These are phyloP conservation scores for Grus americana DNA, from an alignment of 2,113 vertebrate species.

Conservation along the genomic window DNA sequence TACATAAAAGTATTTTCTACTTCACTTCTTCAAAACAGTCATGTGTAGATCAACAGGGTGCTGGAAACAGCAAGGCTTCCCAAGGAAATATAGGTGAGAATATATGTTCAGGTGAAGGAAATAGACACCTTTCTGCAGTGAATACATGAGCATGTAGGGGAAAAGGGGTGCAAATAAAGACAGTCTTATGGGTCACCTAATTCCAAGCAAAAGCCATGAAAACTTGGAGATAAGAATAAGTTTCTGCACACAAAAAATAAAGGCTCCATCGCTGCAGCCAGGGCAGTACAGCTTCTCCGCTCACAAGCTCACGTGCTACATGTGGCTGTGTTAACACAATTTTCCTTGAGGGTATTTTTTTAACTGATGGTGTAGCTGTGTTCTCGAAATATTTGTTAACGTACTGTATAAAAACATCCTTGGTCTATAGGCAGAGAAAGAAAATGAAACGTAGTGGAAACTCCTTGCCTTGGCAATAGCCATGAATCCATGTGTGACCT, in stretches of 20 bases:
- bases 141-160: not conserved
- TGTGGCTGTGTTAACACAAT: not conserved
- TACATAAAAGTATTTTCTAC: not conserved
- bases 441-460: not conserved
- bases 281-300: not conserved
- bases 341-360: not conserved
- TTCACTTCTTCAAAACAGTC: not conserved
- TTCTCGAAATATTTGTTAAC: not conserved
- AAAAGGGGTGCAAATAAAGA: not conserved
- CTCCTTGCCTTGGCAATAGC: not conserved
- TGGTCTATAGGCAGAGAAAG: not conserved
- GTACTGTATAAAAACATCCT: not conserved
- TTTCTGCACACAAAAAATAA: not conserved
- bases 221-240: not conserved
- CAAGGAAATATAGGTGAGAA: not conserved
- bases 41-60: not conserved
- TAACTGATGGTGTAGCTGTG: not conserved
- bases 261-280: not conserved
- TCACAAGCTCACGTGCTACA: not conserved
- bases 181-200: not conserved
- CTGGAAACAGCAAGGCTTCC: not conserved
- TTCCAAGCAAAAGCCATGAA: not conserved
- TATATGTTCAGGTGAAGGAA: not conserved
- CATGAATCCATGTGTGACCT: not conserved
- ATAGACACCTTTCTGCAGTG: not conserved